Evolutionary conservation across 2,797 vertebrate genomes (phyloP), one percentile per base, ranked within the genome.

Genomic region (Phyllotis vaccarum): DNA sequence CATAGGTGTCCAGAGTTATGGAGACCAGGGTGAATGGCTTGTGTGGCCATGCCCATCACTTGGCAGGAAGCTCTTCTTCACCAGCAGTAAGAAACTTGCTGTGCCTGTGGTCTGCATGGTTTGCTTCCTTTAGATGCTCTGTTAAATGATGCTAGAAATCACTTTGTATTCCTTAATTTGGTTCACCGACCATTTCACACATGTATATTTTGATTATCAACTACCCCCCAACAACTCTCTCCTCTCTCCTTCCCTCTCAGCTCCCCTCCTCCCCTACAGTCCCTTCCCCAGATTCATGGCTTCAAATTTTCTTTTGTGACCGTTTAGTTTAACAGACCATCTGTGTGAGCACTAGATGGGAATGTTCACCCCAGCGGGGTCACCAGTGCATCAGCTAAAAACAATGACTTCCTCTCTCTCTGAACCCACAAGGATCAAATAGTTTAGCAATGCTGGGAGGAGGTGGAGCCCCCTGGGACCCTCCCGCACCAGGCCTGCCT

Each of bases 51-150:
- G 24, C n/a, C 27, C 31, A 29, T n/a, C 24, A 1, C 58, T 0
- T 5, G 14, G 3, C 6, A 3, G 27, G 11, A 52, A 66, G 89
- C 40, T 8, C 66, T 1, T 58, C 8, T 13, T 43, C 27, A 27
- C 17, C 22, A 3, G 8, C 2, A 11, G 29, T 3, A 24, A 24
- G 31, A 90, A 60, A 16, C 7, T n/a, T 62, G 54, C 40, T 70
- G 27, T 16, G 0, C 14, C 6, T 22, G 21, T n/a, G 1, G 17
- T 10, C 49, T 60, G 27, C 16, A 2, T 0, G 17, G 3, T 1
- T 37, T 29, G 66, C 34, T 27, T 40, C 85, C 43, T 29, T 68
- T 12, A 31, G 52, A 76, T 0, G 16, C 14, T 46, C 58, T 66
- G 37, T 34, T 46, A 49, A 64, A 22, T 31, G 17, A 82, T 46